phyloP scores from a whole-genome alignment of 92 coral and sea anemone species.

The Chrysogorgia sp. region DNA sequence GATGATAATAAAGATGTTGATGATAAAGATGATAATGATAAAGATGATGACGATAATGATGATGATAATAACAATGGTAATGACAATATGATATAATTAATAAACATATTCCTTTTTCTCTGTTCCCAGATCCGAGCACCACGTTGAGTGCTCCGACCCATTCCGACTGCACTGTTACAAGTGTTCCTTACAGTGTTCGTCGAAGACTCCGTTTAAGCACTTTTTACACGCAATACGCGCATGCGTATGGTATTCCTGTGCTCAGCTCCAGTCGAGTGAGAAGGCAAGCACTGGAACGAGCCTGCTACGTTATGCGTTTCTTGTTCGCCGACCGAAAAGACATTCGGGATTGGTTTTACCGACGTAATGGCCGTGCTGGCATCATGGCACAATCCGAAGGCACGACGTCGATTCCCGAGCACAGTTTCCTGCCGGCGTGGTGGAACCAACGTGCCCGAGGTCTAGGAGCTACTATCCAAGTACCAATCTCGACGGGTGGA shows the following conservation, averaged over 20 bases:
- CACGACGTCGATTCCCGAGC: slow-evolving; percentile 92
- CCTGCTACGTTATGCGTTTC: slow-evolving; percentile 90
- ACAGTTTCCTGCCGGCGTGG: slow-evolving; percentile 65
- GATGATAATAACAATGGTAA: background rate
- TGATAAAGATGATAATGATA: background rate
- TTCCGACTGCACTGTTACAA: slow-evolving; percentile 18
- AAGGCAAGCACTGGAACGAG: slow-evolving; percentile 72
- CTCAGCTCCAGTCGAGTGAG: slow-evolving; percentile 40
- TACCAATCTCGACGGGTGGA: slow-evolving; percentile 97
- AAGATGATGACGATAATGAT: background rate
- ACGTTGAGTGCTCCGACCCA: slow-evolving; percentile 29
- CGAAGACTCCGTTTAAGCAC: slow-evolving; percentile 35
- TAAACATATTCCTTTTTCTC: too few species aligned
- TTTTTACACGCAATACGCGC: slow-evolving; percentile 48
- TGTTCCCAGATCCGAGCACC: too few species aligned
- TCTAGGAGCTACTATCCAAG: slow-evolving; percentile 83
- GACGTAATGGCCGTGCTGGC: slow-evolving; percentile 89
- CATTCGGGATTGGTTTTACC: slow-evolving; percentile 80
- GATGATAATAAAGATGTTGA: too few species aligned
- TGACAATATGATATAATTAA: too few species aligned
- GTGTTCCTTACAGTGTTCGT: slow-evolving; percentile 43
- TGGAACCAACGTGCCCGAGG: slow-evolving; percentile 99
- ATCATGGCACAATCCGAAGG: slow-evolving; percentile 79
- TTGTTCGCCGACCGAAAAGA: slow-evolving; percentile 92
- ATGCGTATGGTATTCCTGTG: slow-evolving; percentile 55